A percentile compares a stretch with the other conserved stretches of the same genome.
phyloP scores from a whole-genome alignment of 1,140 invertebrate genomes.

The Nylanderia fulva region DNA sequence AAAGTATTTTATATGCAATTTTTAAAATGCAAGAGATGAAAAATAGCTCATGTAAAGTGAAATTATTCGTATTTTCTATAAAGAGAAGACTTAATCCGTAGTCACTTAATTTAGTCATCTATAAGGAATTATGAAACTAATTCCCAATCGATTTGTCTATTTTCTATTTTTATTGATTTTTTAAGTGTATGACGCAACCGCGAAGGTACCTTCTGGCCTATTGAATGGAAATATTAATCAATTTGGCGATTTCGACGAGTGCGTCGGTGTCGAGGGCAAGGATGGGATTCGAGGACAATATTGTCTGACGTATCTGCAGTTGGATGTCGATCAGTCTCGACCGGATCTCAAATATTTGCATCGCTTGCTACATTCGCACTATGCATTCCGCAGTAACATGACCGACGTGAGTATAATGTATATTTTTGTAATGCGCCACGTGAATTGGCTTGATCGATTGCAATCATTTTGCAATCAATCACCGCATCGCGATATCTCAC shows the following conservation, averaged over 20 bases:
- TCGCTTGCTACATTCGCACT: conserved; percentile 88
- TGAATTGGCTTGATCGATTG: background rate
- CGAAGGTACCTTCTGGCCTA: conserved; percentile 87
- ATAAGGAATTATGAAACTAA: background rate
- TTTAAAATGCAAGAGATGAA: too few species aligned
- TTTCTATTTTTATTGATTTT: conserved; percentile 18
- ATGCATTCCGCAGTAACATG: conserved; percentile 88
- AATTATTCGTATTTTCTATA: too few species aligned
- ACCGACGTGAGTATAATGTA: conserved; percentile 87
- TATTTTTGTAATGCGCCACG: background rate
- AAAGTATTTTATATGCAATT: too few species aligned
- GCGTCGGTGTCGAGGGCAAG: conserved; percentile 83
- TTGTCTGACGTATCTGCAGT: conserved; percentile 88
- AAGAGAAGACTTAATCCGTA: too few species aligned
- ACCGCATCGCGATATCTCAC: conserved; percentile 15
- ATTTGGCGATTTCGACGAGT: conserved; percentile 89
- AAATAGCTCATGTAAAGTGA: too few species aligned
- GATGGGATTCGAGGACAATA: conserved; percentile 87
- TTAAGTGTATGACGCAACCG: conserved; percentile 88
- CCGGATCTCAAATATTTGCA: conserved; percentile 86
- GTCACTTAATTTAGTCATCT: too few species aligned
- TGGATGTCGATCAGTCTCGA: conserved; percentile 85
- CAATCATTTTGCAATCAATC: conserved; percentile 39
- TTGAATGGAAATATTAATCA: conserved; percentile 89
- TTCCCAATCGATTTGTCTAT: too few species aligned